These are phyloP conservation scores for Coptodon rendalli DNA, from an alignment of 2,113 vertebrate species.

Conservation along the genomic window DNA sequence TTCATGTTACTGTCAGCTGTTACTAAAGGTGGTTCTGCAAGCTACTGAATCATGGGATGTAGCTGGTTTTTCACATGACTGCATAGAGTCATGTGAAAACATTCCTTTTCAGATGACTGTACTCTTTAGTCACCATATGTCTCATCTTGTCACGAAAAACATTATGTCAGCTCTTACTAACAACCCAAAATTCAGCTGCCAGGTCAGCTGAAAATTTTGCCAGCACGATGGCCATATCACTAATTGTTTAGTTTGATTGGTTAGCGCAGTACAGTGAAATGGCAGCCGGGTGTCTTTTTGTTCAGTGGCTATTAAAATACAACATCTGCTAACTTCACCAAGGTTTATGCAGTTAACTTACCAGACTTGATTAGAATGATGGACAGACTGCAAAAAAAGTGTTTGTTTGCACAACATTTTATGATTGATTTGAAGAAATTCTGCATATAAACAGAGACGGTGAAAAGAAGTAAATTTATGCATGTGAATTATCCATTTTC, in stretches of 20 bases:
- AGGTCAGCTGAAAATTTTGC: not conserved
- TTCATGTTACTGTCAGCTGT: not conserved
- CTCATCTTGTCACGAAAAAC: not conserved
- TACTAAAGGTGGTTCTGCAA: not conserved
- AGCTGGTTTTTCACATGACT: not conserved
- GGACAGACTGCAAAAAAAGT: not conserved
- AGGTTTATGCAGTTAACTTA: not conserved
- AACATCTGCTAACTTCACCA: not conserved
- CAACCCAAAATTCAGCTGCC: not conserved
- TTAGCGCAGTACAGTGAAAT: accelerated
- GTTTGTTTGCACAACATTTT: not conserved
- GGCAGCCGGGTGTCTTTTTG: not conserved
- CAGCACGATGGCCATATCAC: accelerated
- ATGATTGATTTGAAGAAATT: not conserved
- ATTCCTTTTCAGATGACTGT: not conserved
- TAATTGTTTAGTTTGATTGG: not conserved
- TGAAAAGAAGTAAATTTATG: not conserved
- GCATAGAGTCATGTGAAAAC: not conserved
- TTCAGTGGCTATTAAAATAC: not conserved
- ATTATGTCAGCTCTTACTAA: not conserved
- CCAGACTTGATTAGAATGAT: not conserved
- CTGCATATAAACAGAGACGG: not conserved
- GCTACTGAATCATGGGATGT: not conserved
- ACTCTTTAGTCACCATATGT: not conserved
- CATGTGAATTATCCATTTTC: not conserved